Conservation (phyloP, 2,797 vertebrate species). For the Lerista edwardsae region DNA sequence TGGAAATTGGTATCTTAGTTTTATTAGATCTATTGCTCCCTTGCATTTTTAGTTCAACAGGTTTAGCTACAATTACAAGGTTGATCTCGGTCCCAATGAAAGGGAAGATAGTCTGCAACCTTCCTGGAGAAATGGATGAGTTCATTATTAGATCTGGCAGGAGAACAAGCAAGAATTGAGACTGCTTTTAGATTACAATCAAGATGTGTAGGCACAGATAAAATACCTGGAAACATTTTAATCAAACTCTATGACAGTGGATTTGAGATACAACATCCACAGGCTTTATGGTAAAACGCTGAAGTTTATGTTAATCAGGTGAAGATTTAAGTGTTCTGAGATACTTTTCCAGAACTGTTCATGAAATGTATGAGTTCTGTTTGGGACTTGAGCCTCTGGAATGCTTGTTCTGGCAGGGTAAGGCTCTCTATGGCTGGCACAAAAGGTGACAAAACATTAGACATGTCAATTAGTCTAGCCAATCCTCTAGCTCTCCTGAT, state of each 20-base stretch:
- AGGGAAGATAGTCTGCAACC: neutral
- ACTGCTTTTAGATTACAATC: conserved; percentile 7
- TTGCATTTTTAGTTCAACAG: neutral
- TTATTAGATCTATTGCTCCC: neutral
- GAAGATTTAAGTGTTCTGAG: neutral
- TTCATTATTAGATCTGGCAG: conserved; percentile 13
- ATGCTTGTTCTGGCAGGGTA: too few relatives aligned
- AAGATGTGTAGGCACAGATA: conserved; percentile 18
- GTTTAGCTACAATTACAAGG: neutral
- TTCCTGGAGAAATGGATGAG: conserved; percentile 11
- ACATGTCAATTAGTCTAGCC: too few relatives aligned
- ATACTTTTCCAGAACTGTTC: neutral
- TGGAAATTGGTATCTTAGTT: neutral
- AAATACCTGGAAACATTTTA: conserved; percentile 6
- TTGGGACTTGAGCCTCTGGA: too few relatives aligned
- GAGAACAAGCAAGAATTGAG: neutral
- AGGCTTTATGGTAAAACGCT: neutral
- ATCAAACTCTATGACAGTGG: neutral
- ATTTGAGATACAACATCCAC: neutral
- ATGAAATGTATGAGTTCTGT: neutral
- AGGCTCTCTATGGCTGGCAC: too few relatives aligned
- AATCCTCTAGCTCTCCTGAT: too few relatives aligned
- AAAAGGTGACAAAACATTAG: too few relatives aligned
- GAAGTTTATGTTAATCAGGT: neutral
- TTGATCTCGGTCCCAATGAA: neutral